Base-by-base conservation (phyloP, 2,113 vertebrate genomes). In the Mesembrinibis cayennensis region DNA sequence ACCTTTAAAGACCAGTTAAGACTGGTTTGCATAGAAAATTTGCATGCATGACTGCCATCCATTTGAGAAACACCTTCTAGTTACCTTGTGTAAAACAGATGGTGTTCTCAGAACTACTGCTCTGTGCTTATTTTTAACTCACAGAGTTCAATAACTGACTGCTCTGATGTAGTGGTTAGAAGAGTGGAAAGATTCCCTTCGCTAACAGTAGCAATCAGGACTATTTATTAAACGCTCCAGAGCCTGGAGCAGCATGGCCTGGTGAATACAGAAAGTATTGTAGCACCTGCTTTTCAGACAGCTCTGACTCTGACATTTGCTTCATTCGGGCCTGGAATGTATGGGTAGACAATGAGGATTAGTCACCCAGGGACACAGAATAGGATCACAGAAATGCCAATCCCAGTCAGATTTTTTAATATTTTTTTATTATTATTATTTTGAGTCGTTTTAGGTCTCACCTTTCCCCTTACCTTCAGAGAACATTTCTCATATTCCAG, bases 21-120 rank as follows among this genome's bases (percentile, higher is more conserved):
- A 7, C 74, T 82, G 40, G 34, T 42, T 82, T 30, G 6, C 22
- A 13, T 5, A 55, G n/a, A 59, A 73, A 53, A 73, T 49, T 55
- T 80, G 23, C 16, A 9, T n/a, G 76, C 18, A 1, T 89, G 58
- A 65, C 44, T 69, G 53, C 59, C 40, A 77, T 32, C 0, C 0
- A 23, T 40, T 47, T 80, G 29, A 67, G 44, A 83, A 86, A 86
- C 3, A 32, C 17, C 9, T 67, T 81, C 79, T 17, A 61, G 21
- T 27, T 2, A 0, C 32, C 10, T n/a, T 47, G 13, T 34, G 22
- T 65, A 52, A 83, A 89, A 72, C n/a, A 91, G 58, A 63, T n/a
- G 20, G 26, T 80, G 11, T 77, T 77, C 67, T 44, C 44, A 36
- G 44, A 72, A 38, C 69, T 65, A 47, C n/a, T 56, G n/a, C 6